These are phyloP conservation scores for Lutjanus argentimaculatus DNA, from an alignment of 2,797 vertebrate species.

Conservation along the genomic window DNA sequence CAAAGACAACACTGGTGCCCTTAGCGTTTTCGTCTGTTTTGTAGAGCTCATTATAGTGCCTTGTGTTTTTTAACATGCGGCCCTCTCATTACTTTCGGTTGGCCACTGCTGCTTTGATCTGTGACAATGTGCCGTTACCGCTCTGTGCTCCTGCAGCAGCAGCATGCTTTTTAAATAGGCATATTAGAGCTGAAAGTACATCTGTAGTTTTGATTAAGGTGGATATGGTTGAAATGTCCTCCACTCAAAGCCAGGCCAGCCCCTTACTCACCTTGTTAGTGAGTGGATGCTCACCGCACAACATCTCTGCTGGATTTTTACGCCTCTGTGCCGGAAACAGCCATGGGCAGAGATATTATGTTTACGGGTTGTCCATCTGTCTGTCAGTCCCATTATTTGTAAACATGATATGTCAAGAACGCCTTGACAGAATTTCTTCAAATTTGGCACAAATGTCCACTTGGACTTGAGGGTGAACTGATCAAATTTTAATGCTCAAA, in stretches of 20 bases:
- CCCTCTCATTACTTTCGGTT: conserved; percentile 61
- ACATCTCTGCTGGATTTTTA: conserved; percentile 40
- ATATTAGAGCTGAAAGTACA: conserved; percentile 48
- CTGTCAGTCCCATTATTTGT: too few relatives aligned
- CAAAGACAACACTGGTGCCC: conserved; percentile 44
- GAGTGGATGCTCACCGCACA: conserved; percentile 8
- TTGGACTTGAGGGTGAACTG: too few relatives aligned
- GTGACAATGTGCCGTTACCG: conserved; percentile 47
- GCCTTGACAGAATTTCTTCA: too few relatives aligned
- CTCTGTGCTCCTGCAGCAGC: conserved; percentile 20
- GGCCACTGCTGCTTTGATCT: conserved; percentile 58
- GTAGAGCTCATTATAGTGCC: conserved; percentile 46
- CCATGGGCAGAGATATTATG: too few relatives aligned
- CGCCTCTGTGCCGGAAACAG: too few relatives aligned
- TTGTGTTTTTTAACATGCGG: conserved; percentile 51
- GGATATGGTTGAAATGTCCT: conserved; percentile 48
- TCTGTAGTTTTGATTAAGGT: conserved; percentile 65
- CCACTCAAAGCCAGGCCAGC: conserved; percentile 33
- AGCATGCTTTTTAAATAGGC: conserved; percentile 43
- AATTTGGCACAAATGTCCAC: too few relatives aligned
- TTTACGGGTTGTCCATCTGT: too few relatives aligned
- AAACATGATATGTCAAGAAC: too few relatives aligned
- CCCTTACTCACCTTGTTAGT: conserved; percentile 59
- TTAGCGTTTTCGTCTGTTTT: conserved; percentile 44
- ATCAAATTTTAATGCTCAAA: too few relatives aligned